phyloP scores from a whole-genome alignment of 2,888 invertebrate genomes.

The Chromoteleia sp. region DNA sequence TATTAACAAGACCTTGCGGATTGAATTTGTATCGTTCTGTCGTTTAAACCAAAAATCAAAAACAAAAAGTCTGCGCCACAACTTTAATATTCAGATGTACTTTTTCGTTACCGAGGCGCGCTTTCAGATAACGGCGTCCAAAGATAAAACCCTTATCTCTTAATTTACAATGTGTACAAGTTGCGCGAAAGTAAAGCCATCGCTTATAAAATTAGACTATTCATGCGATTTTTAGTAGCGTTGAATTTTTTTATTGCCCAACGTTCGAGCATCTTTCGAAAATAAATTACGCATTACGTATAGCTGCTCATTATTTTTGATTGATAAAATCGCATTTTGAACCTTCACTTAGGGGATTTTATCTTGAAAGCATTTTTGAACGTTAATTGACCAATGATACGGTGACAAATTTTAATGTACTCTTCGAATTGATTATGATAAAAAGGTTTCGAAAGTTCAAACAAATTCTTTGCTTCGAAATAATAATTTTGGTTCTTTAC shows the following conservation, averaged over 20 bases:
- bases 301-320: slow-evolving; percentile 21
- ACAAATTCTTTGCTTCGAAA: neutral
- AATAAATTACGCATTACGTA: slow-evolving; percentile 37
- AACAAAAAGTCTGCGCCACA: neutral
- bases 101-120: slow-evolving; percentile 33
- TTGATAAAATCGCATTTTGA: slow-evolving; percentile 37
- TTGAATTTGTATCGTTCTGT: too few relatives aligned
- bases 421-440: slow-evolving; percentile 14
- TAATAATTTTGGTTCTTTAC: too few relatives aligned
- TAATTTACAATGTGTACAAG: slow-evolving; percentile 65
- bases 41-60: too few relatives aligned
- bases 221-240: slow-evolving; percentile 45
- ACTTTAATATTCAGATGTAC: slow-evolving; percentile 38
- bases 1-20: too few relatives aligned
- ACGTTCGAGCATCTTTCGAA: slow-evolving; percentile 27
- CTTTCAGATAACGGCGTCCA: slow-evolving; percentile 45
- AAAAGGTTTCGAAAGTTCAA: neutral
- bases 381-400: slow-evolving; percentile 29
- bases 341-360: slow-evolving; percentile 15
- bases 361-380: slow-evolving; percentile 46
- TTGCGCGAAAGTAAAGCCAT: slow-evolving; percentile 58
- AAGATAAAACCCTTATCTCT: slow-evolving; percentile 63
- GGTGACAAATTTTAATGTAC: slow-evolving; percentile 19
- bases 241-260: slow-evolving; percentile 35
- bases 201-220: slow-evolving; percentile 63